These are phyloP conservation scores for Tragelaphus imberbis DNA, from an alignment of 2,113 vertebrate species.

Conservation along the genomic window DNA sequence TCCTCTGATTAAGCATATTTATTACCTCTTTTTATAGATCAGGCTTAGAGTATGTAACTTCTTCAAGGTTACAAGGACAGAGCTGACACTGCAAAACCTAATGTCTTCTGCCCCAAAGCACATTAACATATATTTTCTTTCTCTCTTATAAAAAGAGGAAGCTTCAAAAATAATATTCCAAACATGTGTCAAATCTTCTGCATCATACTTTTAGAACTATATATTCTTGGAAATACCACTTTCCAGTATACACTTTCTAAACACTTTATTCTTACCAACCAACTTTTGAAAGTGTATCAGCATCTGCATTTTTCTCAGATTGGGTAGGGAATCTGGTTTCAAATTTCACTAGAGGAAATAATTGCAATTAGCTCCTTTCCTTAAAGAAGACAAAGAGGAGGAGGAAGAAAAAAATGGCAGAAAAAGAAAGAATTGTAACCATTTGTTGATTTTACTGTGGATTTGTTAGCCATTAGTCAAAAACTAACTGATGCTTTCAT, in stretches of 20 bases:
- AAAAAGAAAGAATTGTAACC: background rate
- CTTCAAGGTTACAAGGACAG: background rate
- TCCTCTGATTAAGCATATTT: background rate
- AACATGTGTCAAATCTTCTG: background rate
- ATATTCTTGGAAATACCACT: background rate
- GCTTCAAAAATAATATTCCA: background rate
- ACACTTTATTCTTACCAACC: background rate
- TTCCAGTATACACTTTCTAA: background rate
- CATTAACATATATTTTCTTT: background rate
- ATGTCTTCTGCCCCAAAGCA: background rate
- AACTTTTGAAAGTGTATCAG: background rate
- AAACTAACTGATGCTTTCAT: background rate
- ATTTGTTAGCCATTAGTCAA: background rate
- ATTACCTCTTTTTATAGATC: background rate
- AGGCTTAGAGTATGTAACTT: background rate
- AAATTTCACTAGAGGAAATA: background rate
- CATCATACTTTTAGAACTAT: background rate
- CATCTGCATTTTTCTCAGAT: slow-evolving; percentile 1
- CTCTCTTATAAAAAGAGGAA: background rate
- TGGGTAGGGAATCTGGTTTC: background rate
- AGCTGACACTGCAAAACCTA: background rate
- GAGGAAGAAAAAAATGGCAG: background rate
- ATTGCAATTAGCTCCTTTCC: background rate
- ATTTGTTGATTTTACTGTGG: background rate
- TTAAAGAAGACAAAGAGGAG: background rate